Conservation (phyloP, 2,888 invertebrate species). For the Coenonympha glycerion region DNA sequence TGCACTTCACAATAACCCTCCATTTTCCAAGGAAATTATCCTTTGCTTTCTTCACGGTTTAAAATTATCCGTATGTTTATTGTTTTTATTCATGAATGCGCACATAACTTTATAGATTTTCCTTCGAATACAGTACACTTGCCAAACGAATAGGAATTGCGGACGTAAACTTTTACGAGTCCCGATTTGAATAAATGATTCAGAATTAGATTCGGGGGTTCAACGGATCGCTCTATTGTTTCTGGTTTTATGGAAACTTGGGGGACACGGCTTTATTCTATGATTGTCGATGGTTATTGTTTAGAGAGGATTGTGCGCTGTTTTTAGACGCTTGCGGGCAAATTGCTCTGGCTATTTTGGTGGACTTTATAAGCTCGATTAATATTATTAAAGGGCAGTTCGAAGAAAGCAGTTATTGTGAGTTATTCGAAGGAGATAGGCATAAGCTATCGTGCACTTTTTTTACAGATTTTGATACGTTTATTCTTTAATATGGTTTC, state of each 20-base stretch:
- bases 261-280: slow-evolving; percentile 15
- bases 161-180: slow-evolving; percentile 23
- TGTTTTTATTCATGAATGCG: slow-evolving; percentile 7
- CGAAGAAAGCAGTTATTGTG: too few species aligned
- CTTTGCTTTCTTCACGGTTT: neutral
- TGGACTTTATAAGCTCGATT: too few species aligned
- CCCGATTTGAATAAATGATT: slow-evolving; percentile 25
- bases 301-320: neutral
- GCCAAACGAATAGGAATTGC: slow-evolving; percentile 21
- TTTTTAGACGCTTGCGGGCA: neutral
- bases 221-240: slow-evolving; percentile 21
- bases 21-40: too few species aligned
- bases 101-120: neutral
- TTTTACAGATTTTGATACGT: too few species aligned
- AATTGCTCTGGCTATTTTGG: too few species aligned
- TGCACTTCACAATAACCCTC: neutral
- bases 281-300: slow-evolving; percentile 17
- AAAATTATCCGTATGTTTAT: neutral
- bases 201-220: slow-evolving; percentile 21
- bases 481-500: too few species aligned
- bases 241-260: slow-evolving; percentile 19
- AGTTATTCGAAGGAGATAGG: too few species aligned
- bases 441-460: too few species aligned
- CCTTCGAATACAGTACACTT: slow-evolving; percentile 14
- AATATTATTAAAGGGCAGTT: too few species aligned